Percentiles rank a stretch among this genome's conserved stretches.
phyloP scores from a whole-genome alignment of 2,797 vertebrate genomes.

The Amblyraja radiata region DNA sequence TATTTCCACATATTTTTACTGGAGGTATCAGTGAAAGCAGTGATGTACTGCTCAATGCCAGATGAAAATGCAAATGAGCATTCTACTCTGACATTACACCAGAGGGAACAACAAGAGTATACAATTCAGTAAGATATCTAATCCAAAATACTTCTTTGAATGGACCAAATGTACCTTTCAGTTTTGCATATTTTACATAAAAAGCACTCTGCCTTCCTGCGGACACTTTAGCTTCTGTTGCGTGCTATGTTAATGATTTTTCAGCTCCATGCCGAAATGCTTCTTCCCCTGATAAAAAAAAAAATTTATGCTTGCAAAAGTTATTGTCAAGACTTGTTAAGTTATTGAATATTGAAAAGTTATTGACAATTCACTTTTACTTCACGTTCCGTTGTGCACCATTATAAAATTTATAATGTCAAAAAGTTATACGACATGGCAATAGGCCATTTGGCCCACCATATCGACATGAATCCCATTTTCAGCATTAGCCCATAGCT shows the following conservation, averaged over 20 bases:
- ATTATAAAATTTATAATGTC: no score
- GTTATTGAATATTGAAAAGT: no score
- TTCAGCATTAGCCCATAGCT: no score
- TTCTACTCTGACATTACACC: background rate
- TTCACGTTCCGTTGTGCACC: no score
- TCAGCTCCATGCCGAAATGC: background rate
- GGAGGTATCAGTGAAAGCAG: background rate
- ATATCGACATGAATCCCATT: no score
- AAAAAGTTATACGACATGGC: no score
- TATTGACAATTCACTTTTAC: no score
- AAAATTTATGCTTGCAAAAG: background rate
- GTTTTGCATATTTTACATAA: background rate
- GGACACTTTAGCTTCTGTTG: background rate
- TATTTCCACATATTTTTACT: background rate
- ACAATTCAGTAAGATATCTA: background rate
- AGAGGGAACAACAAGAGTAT: no score
- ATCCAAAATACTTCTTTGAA: background rate
- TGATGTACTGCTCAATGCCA: no score
- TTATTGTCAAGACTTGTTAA: background rate
- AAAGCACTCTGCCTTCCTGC: background rate
- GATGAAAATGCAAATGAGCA: background rate
- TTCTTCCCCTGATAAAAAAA: background rate
- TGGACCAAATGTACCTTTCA: background rate
- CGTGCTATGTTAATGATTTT: background rate
- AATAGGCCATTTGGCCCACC: no score